Base-by-base conservation (phyloP, 2,113 vertebrate genomes). In the Poeciliopsis prolifica region DNA sequence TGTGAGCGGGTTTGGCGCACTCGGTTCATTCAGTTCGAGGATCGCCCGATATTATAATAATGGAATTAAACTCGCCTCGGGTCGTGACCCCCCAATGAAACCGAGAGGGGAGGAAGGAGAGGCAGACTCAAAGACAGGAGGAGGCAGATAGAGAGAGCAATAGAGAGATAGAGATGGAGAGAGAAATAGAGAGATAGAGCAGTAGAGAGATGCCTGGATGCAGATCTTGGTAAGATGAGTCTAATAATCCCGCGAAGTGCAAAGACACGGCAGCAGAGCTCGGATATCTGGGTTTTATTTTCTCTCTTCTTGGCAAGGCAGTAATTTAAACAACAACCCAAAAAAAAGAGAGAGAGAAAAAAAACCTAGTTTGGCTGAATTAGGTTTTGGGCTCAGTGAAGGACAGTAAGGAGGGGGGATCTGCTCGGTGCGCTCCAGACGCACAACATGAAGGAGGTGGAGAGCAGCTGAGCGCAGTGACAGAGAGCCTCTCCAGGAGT, bases 51-150 rank as follows among this genome's bases (percentile, higher is more conserved):
- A 83, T 35, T 89, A 81, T 83, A 65, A 69, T 64, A 60, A 30
- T 71, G 76, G 63, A 74, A 81, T 88, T 87, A 85, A 79, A 89
- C 33, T 65, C 28, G 78, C 89, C 87, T 79, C 74, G 28, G 78
- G 81, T 64, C 79, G 68, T 65, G 72, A 87, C 75, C 71, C 5
- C 82, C 84, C 79, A 92, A 88, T 90, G 83, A 90, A 44, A 86
- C 48, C 71, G 14, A 40, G 73, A 70, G 48, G 75, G 68, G 51
- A 65, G 73, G 62, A 37, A 66, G 60, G 4, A 42, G 40, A 6
- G 44, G 17, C 44, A 48, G 58, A 19, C 70, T 72, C 54, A 31
- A 54, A 66, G 69, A 37, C 31, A 48, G 24, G 54, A 58, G 61
- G 85, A 70, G 85, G 35, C 14, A 44, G 4, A 60, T 51, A 31